Evolutionary conservation across 2,113 vertebrate genomes (phyloP).

Genomic region (Rhizomys pruinosus): DNA sequence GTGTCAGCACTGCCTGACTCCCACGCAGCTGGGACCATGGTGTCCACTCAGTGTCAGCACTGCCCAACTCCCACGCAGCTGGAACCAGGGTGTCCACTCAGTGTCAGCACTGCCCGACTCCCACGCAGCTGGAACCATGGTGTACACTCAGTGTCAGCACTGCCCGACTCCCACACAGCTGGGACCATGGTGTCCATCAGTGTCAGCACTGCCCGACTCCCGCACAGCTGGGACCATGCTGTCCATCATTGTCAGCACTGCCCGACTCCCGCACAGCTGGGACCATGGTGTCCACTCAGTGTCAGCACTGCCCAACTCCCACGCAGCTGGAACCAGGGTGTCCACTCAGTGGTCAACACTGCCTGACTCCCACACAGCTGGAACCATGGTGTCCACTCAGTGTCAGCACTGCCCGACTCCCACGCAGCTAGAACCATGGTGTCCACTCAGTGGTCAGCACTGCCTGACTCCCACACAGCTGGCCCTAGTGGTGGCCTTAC

Average conservation of each 20-base stretch:
- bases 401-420: neutral
- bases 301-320: no score
- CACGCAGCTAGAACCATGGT: no score
- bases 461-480: rapidly evolving
- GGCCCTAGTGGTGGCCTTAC: neutral
- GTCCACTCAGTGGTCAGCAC: no score
- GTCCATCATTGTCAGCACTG: no score
- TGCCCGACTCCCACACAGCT: rapidly evolving
- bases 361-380: rapidly evolving
- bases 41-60: no score
- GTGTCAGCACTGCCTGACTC: rapidly evolving
- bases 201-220: neutral
- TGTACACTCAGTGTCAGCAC: no score
- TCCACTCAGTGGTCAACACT: no score
- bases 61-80: rapidly evolving
- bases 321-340: no score
- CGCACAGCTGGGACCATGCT: no score
- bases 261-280: rapidly evolving
- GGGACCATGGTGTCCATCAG: rapidly evolving
- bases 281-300: rapidly evolving
- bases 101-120: rapidly evolving
- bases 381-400: rapidly evolving
- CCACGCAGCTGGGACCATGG: no score
- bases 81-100: rapidly evolving
- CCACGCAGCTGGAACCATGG: no score